Evolutionary conservation across 2,888 invertebrate species (phyloP).

Genomic region (Tuta absoluta): DNA sequence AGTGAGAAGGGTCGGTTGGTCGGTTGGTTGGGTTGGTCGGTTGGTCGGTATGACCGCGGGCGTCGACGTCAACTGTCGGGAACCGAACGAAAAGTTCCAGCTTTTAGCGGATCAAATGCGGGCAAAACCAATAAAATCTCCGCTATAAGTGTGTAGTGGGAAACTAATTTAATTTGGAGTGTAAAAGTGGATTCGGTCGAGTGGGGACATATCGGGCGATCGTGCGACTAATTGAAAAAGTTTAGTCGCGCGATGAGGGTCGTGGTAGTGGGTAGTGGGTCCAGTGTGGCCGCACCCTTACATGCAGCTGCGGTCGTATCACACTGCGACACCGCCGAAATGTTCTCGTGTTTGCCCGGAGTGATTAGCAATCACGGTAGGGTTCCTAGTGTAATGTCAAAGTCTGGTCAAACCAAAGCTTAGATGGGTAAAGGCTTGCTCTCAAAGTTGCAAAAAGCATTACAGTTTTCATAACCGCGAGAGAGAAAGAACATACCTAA

Average conservation of each 20-base stretch:
- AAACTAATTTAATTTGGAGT: conserved; percentile 72
- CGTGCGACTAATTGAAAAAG: conserved; percentile 72
- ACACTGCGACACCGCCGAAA: not conserved
- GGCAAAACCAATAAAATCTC: conserved; percentile 40
- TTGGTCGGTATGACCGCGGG: conserved; percentile 5
- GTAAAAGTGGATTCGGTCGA: conserved; percentile 50
- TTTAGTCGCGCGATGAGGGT: conserved; percentile 50
- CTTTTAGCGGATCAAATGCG: conserved; percentile 48
- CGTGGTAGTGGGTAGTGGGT: conserved; percentile 24
- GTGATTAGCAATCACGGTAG: not conserved
- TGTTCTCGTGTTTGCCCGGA: not conserved
- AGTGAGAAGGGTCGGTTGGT: conserved; percentile 7
- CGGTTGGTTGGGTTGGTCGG: no score
- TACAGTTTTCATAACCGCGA: no score
- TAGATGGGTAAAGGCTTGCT: no score
- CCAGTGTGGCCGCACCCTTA: conserved; percentile 44
- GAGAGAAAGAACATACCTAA: no score
- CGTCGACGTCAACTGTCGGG: conserved; percentile 23
- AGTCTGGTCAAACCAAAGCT: no score
- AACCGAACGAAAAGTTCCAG: conserved; percentile 40
- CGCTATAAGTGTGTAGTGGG: conserved; percentile 42
- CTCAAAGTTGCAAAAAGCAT: no score
- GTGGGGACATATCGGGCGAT: conserved; percentile 40
- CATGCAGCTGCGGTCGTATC: conserved; percentile 14
- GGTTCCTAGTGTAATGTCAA: not conserved